A percentile compares a stretch with the other conserved stretches of the same genome.
Evolutionary conservation across 2,888 invertebrate genomes (phyloP).

Genomic region (Temnothorax rugatulus): DNA sequence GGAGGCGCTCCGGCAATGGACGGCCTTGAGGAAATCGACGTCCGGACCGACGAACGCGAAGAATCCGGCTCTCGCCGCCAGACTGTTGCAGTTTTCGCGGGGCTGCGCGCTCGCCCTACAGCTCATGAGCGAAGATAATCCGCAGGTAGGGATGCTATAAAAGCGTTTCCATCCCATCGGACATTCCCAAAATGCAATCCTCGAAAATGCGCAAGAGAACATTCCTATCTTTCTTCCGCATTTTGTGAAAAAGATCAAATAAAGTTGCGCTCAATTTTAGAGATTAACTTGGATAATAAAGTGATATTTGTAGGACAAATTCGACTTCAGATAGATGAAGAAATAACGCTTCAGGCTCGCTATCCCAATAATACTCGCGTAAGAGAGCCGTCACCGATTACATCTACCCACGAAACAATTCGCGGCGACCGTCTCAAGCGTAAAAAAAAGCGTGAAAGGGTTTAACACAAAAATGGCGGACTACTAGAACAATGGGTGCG

Average conservation of each 20-base stretch:
- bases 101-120: slow-evolving; percentile 92
- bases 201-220: background rate
- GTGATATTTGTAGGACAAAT: background rate
- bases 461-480: slow-evolving; percentile 14
- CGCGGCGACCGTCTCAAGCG: background rate
- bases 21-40: slow-evolving; percentile 87
- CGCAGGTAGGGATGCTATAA: slow-evolving; percentile 57
- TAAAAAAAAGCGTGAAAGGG: background rate
- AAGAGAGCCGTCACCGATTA: background rate
- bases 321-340: no score
- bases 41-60: slow-evolving; percentile 73
- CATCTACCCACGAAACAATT: slow-evolving; percentile 26
- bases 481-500: slow-evolving; percentile 13
- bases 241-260: background rate
- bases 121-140: slow-evolving; percentile 89
- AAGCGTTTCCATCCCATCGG: background rate
- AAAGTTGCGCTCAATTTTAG: background rate
- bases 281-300: background rate
- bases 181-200: background rate
- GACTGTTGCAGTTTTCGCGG: slow-evolving; percentile 91
- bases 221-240: background rate
- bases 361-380: background rate
- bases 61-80: slow-evolving; percentile 87
- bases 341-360: background rate
- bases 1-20: slow-evolving; percentile 92